A percentile compares a stretch with the other conserved stretches of the same genome.
Conservation (phyloP, 2,797 vertebrate genomes). For the Babyrousa celebensis region DNA sequence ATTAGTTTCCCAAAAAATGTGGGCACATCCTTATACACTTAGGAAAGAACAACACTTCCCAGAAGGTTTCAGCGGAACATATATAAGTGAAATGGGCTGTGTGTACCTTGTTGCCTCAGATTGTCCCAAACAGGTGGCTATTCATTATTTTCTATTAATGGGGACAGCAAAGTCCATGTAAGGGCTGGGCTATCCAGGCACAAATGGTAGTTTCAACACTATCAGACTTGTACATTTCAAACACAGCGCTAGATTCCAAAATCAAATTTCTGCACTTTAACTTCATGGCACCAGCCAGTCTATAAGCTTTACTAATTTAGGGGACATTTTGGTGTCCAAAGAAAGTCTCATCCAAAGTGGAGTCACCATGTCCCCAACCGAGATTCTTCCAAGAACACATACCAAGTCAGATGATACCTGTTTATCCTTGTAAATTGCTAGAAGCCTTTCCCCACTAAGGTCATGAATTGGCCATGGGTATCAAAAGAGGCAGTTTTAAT, state of each 20-base stretch:
- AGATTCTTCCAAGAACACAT: background rate
- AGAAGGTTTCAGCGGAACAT: background rate
- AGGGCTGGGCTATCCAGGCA: background rate
- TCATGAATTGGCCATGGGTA: background rate
- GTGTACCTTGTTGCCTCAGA: background rate
- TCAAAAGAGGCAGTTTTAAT: constrained; percentile 41
- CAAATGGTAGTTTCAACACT: background rate
- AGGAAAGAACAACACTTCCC: background rate
- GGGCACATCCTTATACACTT: background rate
- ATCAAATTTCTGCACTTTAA: background rate
- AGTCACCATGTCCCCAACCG: background rate
- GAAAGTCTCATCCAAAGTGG: background rate
- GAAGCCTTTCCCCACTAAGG: background rate
- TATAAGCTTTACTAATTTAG: background rate
- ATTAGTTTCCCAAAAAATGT: background rate
- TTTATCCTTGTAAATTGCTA: constrained; percentile 12
- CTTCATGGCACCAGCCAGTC: background rate
- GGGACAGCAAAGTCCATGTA: background rate
- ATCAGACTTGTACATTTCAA: background rate
- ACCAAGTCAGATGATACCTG: background rate
- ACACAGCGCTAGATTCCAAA: background rate
- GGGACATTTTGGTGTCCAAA: background rate
- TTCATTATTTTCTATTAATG: background rate
- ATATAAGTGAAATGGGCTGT: background rate
- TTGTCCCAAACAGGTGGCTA: background rate